Percentiles rank a stretch among this genome's conserved stretches.
Evolutionary conservation across 2,888 invertebrate species (phyloP).

Genomic region (Alitta virens): DNA sequence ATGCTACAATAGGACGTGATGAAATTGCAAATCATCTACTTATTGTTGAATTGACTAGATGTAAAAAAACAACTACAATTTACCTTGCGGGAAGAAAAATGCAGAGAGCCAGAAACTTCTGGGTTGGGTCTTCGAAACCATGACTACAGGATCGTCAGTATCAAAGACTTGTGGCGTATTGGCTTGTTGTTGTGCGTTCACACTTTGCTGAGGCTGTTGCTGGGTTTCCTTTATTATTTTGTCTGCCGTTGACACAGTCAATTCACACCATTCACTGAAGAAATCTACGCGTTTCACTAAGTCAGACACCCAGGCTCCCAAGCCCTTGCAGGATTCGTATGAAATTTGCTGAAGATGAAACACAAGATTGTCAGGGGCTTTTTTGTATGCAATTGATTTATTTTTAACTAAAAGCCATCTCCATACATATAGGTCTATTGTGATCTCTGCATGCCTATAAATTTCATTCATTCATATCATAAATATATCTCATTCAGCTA

Average conservation of each 20-base stretch:
- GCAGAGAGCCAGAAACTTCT: conserved; percentile 53
- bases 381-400: no score
- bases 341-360: conserved; percentile 40
- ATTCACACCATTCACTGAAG: conserved; percentile 51
- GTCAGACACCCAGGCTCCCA: conserved; percentile 52
- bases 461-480: no score
- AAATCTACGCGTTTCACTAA: conserved; percentile 50
- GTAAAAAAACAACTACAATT: no score
- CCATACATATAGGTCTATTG: no score
- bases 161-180: neutral
- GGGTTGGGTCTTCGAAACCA: conserved; percentile 34
- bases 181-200: neutral
- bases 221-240: conserved; percentile 33
- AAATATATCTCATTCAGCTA: no score
- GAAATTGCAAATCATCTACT: no score
- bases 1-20: no score
- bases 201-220: conserved; percentile 7
- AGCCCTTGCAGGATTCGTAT: conserved; percentile 53
- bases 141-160: neutral
- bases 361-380: no score
- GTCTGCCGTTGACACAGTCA: conserved; percentile 40
- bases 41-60: no score
- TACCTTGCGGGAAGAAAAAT: conserved; percentile 57
- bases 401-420: no score
- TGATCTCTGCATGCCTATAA: no score